Percentiles rank a stretch among this genome's conserved stretches.
Evolutionary conservation across 2,888 invertebrate genomes (phyloP).

Genomic region (Loripinus fragilis): DNA sequence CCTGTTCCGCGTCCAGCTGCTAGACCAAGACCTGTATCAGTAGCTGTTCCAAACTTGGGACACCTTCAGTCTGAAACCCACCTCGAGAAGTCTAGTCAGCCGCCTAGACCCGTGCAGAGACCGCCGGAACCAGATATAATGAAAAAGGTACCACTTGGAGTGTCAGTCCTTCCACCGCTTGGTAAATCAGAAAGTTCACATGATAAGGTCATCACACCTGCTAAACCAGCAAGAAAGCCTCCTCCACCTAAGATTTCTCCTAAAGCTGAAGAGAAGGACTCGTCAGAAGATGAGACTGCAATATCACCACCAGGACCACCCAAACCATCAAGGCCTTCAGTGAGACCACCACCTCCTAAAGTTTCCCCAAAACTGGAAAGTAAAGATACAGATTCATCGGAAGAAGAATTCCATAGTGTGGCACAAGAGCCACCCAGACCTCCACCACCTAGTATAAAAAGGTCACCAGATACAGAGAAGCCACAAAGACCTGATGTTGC

Average conservation of each 20-base stretch:
- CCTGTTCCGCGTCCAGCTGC: conserved; percentile 54
- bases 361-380: not conserved
- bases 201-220: conserved; percentile 26
- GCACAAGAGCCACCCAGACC: conserved; percentile 54
- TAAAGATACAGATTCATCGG: conserved; percentile 16
- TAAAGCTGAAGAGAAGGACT: conserved; percentile 23
- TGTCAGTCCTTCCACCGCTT: conserved; percentile 35
- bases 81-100: conserved; percentile 2
- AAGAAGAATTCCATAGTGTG: conserved; percentile 47
- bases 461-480: not conserved
- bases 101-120: conserved; percentile 24
- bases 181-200: conserved; percentile 11
- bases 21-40: conserved; percentile 50
- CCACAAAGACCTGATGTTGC: conserved; percentile 15
- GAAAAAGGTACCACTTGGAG: conserved; percentile 28
- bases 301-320: conserved; percentile 29
- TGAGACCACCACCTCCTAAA: conserved; percentile 37
- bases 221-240: conserved; percentile 34
- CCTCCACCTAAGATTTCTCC: conserved; percentile 16
- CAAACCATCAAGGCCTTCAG: conserved; percentile 58
- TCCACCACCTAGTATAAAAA: conserved; percentile 18
- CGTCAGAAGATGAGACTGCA: conserved; percentile 47
- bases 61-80: not conserved
- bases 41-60: conserved; percentile 38
- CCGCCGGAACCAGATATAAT: not conserved